Evolutionary conservation across 2,888 invertebrate species (phyloP).

Genomic region (Liposcelis brunnea): DNA sequence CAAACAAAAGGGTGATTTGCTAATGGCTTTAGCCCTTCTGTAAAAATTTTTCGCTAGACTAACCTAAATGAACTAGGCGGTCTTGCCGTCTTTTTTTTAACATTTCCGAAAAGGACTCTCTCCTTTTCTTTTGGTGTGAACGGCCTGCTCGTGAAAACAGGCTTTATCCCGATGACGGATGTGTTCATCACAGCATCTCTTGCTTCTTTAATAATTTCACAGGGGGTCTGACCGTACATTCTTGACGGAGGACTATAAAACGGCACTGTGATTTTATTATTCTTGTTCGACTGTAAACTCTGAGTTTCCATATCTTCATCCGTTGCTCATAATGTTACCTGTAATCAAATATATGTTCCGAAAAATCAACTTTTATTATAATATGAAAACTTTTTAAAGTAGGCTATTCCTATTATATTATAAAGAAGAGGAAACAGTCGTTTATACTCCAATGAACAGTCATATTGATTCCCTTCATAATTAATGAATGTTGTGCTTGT

Average conservation of each 20-base stretch:
- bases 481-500: no score
- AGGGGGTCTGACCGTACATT: slow-evolving; percentile 47
- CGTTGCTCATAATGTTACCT: no score
- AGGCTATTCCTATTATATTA: no score
- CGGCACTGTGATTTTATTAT: slow-evolving; percentile 25
- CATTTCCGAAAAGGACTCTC: slow-evolving; percentile 53
- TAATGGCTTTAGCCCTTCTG: background rate
- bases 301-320: no score
- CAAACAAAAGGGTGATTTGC: background rate
- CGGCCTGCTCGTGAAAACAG: slow-evolving; percentile 65
- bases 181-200: slow-evolving; percentile 36
- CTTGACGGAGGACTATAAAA: slow-evolving; percentile 37
- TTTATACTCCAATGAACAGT: no score
- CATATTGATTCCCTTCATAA: no score
- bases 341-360: no score
- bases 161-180: slow-evolving; percentile 26
- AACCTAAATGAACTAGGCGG: slow-evolving; percentile 67
- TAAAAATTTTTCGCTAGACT: slow-evolving; percentile 15
- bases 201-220: slow-evolving; percentile 65
- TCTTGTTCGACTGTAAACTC: no score
- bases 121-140: slow-evolving; percentile 70
- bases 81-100: slow-evolving; percentile 32
- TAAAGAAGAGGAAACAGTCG: no score
- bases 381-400: no score
- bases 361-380: no score